Conservation (phyloP, 1,140 invertebrate species). For the Brachionus manjavacas region DNA sequence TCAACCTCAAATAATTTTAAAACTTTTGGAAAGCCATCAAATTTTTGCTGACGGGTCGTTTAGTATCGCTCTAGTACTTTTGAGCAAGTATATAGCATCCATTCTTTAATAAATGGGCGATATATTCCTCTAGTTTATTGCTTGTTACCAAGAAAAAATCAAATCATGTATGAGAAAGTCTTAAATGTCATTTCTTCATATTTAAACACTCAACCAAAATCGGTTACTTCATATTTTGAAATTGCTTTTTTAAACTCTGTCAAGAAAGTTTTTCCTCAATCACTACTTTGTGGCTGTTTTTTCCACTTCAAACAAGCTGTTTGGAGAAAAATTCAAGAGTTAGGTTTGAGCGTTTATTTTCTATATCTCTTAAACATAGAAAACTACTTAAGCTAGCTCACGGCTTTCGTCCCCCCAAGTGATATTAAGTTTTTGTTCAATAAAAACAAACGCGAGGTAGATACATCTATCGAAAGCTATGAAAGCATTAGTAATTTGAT, state of each 20-base stretch:
- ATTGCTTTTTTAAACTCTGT: neutral
- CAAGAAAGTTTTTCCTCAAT: neutral
- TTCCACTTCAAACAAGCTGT: neutral
- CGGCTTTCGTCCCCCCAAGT: neutral
- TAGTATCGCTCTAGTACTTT: neutral
- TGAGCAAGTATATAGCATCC: neutral
- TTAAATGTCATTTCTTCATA: neutral
- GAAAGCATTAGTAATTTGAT: neutral
- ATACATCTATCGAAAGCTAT: neutral
- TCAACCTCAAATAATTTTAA: neutral
- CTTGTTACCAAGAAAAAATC: slow-evolving; percentile 16
- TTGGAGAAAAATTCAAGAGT: slow-evolving; percentile 30
- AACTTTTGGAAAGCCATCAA: neutral
- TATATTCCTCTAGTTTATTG: neutral
- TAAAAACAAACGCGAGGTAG: neutral
- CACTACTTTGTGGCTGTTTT: neutral
- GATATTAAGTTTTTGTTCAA: neutral
- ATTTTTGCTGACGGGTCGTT: neutral
- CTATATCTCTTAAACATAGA: neutral
- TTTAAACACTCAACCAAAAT: neutral
- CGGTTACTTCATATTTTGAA: neutral
- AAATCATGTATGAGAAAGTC: neutral
- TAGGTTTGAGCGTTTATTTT: neutral
- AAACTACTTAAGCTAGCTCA: neutral
- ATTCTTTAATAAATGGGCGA: neutral